Evolutionary conservation across 1,140 invertebrate genomes (phyloP).

Genomic region (Metaphire vulgaris): DNA sequence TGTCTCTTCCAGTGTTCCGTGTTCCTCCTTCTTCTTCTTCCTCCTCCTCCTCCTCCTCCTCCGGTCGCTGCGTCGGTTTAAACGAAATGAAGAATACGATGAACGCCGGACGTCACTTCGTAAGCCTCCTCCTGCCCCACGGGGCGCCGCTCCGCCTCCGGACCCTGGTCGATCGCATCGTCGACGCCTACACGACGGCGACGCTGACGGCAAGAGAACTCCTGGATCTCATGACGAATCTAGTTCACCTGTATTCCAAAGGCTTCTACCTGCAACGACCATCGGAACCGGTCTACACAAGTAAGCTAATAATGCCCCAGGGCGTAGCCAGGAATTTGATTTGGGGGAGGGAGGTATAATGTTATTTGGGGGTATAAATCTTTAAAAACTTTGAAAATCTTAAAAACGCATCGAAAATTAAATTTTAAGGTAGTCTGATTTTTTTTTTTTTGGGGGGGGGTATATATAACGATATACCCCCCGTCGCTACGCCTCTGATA

Average conservation of each 20-base stretch:
- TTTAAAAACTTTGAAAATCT: too few species aligned
- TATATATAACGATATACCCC: too few species aligned
- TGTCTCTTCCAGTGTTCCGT: too few species aligned
- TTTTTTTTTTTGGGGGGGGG: too few species aligned
- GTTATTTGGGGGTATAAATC: too few species aligned
- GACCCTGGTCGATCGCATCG: constrained; percentile 40
- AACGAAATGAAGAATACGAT: constrained; percentile 54
- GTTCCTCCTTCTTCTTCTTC: too few species aligned
- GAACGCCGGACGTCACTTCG: constrained; percentile 52
- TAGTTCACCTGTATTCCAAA: constrained; percentile 40
- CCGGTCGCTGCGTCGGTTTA: constrained; percentile 47
- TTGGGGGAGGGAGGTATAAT: too few species aligned
- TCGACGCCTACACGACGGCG: constrained; percentile 41
- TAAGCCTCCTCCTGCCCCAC: constrained; percentile 50
- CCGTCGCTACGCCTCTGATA: background rate
- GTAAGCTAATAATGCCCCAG: background rate
- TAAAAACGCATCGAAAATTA: too few species aligned
- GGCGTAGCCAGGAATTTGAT: too few species aligned
- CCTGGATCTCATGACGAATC: constrained; percentile 38
- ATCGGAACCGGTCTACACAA: background rate
- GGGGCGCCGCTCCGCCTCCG: constrained; percentile 45
- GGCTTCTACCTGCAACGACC: constrained; percentile 46
- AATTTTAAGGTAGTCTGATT: too few species aligned
- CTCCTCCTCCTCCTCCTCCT: too few species aligned
- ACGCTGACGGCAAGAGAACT: constrained; percentile 41